phyloP scores from a whole-genome alignment of 2,797 vertebrate species.

The Rhinatrema bivittatum region DNA sequence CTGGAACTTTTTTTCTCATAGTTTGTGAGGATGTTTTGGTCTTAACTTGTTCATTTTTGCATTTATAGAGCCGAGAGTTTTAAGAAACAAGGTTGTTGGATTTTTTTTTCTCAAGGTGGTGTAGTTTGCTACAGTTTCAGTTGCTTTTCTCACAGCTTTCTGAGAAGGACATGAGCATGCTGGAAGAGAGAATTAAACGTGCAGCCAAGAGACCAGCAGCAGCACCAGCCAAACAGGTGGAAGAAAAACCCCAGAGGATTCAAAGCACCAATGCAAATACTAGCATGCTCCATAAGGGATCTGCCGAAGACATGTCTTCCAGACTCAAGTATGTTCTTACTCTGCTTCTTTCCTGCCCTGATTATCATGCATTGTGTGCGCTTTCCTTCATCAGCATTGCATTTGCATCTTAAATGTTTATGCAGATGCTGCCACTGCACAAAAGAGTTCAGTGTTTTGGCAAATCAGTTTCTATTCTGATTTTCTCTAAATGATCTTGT shows the following conservation, averaged over 20 bases:
- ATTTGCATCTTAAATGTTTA: constrained; percentile 42
- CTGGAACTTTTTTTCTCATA: no score
- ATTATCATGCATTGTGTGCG: constrained; percentile 22
- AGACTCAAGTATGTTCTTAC: constrained; percentile 90
- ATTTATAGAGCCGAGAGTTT: no score
- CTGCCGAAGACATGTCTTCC: constrained; percentile 84
- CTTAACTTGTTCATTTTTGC: no score
- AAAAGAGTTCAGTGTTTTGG: constrained; percentile 45
- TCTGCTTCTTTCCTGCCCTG: not conserved
- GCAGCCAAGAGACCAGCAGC: constrained; percentile 83
- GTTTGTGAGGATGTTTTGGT: no score
- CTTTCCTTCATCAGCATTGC: constrained; percentile 40
- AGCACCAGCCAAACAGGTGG: constrained; percentile 68
- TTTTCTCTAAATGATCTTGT: constrained; percentile 78
- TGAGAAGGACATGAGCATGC: constrained; percentile 98
- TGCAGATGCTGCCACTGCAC: constrained; percentile 30
- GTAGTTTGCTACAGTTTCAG: no score
- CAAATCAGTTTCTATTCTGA: constrained; percentile 59
- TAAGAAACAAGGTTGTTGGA: no score
- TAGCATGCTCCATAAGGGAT: constrained; percentile 75
- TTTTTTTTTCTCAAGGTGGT: no score
- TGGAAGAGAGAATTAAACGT: constrained; percentile 92
- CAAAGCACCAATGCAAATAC: constrained; percentile 63
- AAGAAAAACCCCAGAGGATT: constrained; percentile 69
- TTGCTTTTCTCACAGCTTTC: constrained; percentile 66